A percentile compares a stretch with the other conserved stretches of the same genome.
Conservation (phyloP, 2,113 vertebrate genomes). For the Origma solitaria region DNA sequence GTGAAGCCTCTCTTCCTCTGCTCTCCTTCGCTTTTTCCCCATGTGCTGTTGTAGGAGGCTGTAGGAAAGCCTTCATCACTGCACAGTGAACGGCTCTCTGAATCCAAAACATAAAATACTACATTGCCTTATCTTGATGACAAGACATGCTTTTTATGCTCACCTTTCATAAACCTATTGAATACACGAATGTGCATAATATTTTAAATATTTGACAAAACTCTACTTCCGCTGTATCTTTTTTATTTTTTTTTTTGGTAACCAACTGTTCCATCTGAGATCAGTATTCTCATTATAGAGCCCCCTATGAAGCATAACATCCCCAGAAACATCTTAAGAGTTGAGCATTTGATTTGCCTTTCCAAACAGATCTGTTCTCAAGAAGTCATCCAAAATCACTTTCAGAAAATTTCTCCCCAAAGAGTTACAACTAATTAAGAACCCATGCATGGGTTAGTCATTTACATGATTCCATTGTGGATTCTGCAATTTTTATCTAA, state of each 20-base stretch:
- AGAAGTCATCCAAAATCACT: neutral
- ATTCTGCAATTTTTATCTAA: conserved; percentile 7
- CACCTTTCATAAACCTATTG: neutral
- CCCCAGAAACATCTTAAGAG: neutral
- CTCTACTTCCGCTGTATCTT: neutral
- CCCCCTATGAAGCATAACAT: neutral
- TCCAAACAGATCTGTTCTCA: neutral
- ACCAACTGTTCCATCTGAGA: neutral
- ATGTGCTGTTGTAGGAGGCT: neutral
- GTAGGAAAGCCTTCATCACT: neutral
- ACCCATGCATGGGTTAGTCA: neutral
- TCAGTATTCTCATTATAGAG: neutral
- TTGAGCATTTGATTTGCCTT: neutral
- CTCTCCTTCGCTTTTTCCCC: neutral
- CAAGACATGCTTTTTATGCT: neutral
- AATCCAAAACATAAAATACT: neutral
- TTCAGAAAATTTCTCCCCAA: neutral
- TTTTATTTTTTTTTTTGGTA: neutral
- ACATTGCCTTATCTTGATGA: neutral
- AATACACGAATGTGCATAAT: neutral
- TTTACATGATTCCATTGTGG: conserved; percentile 11
- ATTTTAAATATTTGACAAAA: neutral
- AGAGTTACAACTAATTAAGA: conserved; percentile 36
- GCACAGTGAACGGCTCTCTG: neutral
- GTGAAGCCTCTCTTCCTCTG: neutral